These are phyloP conservation scores for Lemur catta DNA, from an alignment of 2,797 vertebrate genomes.

Conservation along the genomic window DNA sequence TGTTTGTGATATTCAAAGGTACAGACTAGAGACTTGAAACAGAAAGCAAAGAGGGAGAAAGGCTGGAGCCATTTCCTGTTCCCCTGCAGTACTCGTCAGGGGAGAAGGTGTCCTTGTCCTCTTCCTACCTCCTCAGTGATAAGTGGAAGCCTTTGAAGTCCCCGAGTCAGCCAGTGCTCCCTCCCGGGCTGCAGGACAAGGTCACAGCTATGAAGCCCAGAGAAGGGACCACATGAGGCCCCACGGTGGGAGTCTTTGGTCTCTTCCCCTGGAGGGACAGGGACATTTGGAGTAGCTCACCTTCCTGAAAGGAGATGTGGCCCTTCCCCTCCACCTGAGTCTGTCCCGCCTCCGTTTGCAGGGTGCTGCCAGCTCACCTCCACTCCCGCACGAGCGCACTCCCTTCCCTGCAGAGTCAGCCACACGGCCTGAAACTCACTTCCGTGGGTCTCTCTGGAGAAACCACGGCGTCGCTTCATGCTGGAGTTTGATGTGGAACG, in stretches of 20 bases:
- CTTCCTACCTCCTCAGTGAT: neutral
- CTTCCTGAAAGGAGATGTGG: neutral
- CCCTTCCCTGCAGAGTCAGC: neutral
- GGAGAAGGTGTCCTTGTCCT: neutral
- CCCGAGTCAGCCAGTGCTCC: neutral
- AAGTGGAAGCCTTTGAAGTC: neutral
- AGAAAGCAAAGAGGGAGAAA: constrained; percentile 49
- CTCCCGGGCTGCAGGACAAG: neutral
- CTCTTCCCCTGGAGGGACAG: neutral
- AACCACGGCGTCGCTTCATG: neutral
- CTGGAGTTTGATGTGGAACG: neutral
- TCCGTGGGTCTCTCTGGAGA: neutral
- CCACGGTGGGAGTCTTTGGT: neutral
- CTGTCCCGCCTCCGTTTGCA: neutral
- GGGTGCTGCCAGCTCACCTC: neutral
- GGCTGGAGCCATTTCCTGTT: neutral
- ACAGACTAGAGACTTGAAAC: neutral
- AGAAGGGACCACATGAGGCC: neutral
- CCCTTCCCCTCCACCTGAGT: neutral
- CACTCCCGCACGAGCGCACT: neutral
- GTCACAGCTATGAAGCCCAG: neutral
- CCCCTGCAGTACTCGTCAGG: fast-evolving
- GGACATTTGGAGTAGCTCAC: neutral
- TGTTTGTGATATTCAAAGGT: constrained; percentile 37
- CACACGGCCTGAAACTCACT: neutral